Percentiles rank a stretch among this genome's conserved stretches.
Conservation (phyloP, 1,140 invertebrate genomes). For the Brachionus rotundiformis region DNA sequence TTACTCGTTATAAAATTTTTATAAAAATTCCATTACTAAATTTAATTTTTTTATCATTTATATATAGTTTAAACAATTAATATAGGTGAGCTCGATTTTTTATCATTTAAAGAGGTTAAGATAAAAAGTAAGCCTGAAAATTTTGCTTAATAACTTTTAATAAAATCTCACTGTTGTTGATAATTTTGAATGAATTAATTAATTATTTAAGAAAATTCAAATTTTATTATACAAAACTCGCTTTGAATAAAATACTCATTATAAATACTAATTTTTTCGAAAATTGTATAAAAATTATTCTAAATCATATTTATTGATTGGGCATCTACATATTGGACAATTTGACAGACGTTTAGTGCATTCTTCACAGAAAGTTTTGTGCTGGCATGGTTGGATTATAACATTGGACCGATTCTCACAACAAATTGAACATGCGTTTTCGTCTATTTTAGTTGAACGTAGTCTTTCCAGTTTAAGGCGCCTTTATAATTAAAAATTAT, state of each 20-base stretch:
- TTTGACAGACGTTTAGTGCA: neutral
- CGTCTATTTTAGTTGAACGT: constrained; percentile 74
- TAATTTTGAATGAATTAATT: too few relatives aligned
- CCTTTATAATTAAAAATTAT: constrained; percentile 62
- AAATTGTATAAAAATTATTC: neutral
- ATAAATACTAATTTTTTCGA: neutral
- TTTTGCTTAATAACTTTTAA: too few relatives aligned
- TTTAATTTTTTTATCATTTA: too few relatives aligned
- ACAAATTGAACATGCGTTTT: constrained; percentile 84
- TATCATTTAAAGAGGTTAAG: too few relatives aligned
- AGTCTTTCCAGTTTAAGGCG: constrained; percentile 76
- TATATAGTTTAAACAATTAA: too few relatives aligned
- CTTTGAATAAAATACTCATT: neutral
- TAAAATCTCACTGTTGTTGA: too few relatives aligned
- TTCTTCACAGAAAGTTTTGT: constrained; percentile 66
- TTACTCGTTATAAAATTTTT: too few relatives aligned
- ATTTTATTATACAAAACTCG: neutral
- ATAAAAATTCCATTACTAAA: too few relatives aligned
- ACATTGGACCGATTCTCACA: constrained; percentile 78
- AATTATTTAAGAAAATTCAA: neutral
- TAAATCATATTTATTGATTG: neutral
- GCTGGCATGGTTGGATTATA: constrained; percentile 76
- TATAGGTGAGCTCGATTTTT: too few relatives aligned
- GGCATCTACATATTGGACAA: constrained; percentile 41
- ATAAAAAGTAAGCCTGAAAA: too few relatives aligned